Percentiles rank a stretch among this genome's conserved stretches.
Conservation (phyloP, 2,888 invertebrate genomes). For the Xanthorhoe designata region DNA sequence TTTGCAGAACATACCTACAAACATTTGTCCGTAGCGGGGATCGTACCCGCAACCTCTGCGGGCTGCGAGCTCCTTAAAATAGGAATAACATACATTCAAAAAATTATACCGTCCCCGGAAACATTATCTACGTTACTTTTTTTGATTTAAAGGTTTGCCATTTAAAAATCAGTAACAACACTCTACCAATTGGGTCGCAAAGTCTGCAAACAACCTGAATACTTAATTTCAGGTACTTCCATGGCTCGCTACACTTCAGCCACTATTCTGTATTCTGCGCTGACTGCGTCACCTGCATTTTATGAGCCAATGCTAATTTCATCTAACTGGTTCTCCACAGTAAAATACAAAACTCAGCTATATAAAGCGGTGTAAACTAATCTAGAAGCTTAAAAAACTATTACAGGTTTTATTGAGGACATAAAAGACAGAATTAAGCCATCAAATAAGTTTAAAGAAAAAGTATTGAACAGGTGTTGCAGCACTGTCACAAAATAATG, state of each 20-base stretch:
- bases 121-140: not conserved
- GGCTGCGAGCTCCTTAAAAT: no score
- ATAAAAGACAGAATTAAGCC: conserved; percentile 12
- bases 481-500: not conserved
- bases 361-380: conserved; percentile 30
- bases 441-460: conserved; percentile 1
- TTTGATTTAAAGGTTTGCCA: not conserved
- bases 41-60: no score
- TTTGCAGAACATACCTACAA: no score
- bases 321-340: conserved; percentile 32
- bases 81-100: no score
- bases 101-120: no score
- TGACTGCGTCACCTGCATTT: conserved; percentile 34
- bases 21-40: no score
- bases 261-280: conserved; percentile 15
- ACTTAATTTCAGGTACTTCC: conserved; percentile 13
- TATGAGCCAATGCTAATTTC: conserved; percentile 33
- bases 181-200: conserved; percentile 7
- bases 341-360: conserved; percentile 28
- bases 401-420: conserved; percentile 28
- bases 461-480: not conserved
- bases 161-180: not conserved
- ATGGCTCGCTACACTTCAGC: conserved; percentile 14
- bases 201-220: conserved; percentile 12
- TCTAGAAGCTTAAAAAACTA: conserved; percentile 29